These are phyloP conservation scores for Dipodomys ordii DNA, from an alignment of 2,113 vertebrate species.

Conservation along the genomic window DNA sequence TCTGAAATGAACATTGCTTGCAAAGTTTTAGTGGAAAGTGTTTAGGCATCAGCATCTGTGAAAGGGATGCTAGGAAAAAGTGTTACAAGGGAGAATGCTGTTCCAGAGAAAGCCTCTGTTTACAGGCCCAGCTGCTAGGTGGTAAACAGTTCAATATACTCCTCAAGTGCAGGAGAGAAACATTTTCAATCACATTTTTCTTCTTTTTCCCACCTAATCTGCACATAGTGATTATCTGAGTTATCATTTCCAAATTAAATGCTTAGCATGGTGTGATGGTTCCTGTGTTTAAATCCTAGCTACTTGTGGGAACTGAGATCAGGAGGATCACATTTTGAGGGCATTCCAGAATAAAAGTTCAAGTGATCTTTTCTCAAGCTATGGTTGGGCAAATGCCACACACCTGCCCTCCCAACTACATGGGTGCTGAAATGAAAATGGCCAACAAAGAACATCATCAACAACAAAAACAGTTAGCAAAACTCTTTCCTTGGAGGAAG, in stretches of 20 bases:
- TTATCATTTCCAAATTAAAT: not conserved
- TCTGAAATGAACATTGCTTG: not conserved
- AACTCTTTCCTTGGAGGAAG: too few species aligned
- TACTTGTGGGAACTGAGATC: too few species aligned
- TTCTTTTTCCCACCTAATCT: not conserved
- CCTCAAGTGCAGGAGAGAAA: not conserved
- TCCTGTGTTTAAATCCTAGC: not conserved
- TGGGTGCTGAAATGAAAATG: too few species aligned
- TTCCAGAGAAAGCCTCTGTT: not conserved
- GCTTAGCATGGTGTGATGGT: not conserved
- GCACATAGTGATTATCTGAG: not conserved
- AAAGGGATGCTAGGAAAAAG: not conserved
- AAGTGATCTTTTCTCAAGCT: too few species aligned
- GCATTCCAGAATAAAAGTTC: too few species aligned
- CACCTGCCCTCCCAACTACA: too few species aligned
- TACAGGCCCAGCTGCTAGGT: not conserved
- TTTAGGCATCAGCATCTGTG: not conserved
- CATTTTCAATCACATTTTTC: not conserved
- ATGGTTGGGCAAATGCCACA: too few species aligned
- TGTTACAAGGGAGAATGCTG: not conserved
- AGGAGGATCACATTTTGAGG: too few species aligned
- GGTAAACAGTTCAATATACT: not conserved
- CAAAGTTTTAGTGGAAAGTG: not conserved
- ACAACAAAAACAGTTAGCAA: too few species aligned
- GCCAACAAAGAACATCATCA: too few species aligned